phyloP scores from a whole-genome alignment of 2,888 invertebrate genomes.

The Parnassius mnemosyne region DNA sequence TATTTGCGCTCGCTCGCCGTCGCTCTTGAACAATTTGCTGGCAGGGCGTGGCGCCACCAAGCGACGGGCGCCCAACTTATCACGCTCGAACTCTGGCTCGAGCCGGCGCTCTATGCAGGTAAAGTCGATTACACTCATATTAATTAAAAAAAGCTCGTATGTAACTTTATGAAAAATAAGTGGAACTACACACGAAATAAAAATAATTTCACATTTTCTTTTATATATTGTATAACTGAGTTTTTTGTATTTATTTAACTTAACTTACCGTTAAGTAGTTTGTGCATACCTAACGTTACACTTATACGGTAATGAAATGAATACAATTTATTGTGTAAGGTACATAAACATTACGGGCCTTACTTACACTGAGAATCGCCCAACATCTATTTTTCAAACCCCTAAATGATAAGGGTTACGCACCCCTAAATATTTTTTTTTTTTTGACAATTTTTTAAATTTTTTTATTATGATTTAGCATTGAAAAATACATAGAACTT shows the following conservation, averaged over 20 bases:
- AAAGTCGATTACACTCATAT: slow-evolving; percentile 33
- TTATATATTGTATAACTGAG: neutral
- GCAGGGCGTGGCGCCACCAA: slow-evolving; percentile 95
- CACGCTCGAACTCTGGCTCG: slow-evolving; percentile 93
- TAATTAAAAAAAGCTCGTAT: slow-evolving; percentile 16
- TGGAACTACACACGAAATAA: neutral
- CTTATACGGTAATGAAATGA: too few species aligned
- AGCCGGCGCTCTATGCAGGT: slow-evolving; percentile 93
- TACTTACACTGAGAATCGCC: too few species aligned
- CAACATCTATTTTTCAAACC: too few species aligned
- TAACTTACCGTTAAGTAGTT: neutral
- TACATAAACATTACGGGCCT: too few species aligned
- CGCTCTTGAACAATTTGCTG: slow-evolving; percentile 93
- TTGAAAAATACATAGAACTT: too few species aligned
- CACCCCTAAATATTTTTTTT: too few species aligned
- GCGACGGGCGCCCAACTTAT: slow-evolving; percentile 92
- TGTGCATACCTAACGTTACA: too few species aligned
- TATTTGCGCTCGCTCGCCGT: slow-evolving; percentile 97
- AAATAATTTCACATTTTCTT: slow-evolving; percentile 10
- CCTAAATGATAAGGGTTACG: too few species aligned
- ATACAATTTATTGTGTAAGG: too few species aligned
- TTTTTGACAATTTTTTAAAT: too few species aligned
- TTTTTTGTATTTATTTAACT: neutral
- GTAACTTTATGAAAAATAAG: slow-evolving; percentile 6
- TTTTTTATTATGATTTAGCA: too few species aligned